Base-by-base conservation (phyloP, 2,113 vertebrate species). In the Cheilinus undulatus region DNA sequence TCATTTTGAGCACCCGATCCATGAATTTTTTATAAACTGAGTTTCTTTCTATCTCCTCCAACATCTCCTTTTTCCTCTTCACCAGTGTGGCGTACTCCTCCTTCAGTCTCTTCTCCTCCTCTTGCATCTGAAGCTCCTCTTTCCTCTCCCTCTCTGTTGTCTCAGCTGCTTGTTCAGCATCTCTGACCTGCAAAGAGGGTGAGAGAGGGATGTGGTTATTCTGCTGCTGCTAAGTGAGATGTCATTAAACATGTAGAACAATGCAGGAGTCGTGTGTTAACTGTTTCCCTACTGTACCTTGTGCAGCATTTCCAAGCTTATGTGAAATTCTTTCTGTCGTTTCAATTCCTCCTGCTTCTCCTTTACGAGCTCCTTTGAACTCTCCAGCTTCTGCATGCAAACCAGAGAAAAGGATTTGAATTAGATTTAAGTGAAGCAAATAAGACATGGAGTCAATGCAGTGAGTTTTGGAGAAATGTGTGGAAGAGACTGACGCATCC, bases 1-100 rank as follows among this genome's bases (percentile, higher is more conserved):
- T 94, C 45, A 78, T 76, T 77, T 93, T 87, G 26, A 94, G 90
- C 69, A 94, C 94, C 9, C 84, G 84, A 51, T 95, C 91, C 83
- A 97, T 53, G 69, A 93, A 95, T 19, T 85, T 76, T 0, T 73
- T 53, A 40, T 93, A 96, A 42, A 85, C 15, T 0, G 52, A 65
- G 50, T 91, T 80, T 34, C 73, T 82, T 26, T 23, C 28, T 57
- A 95, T 72, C 19, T 54, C 51, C 20, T 7, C 60, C 52, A 82
- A 45, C 12, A 86, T 64, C 49, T 78, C 48, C 45, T 24, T 58
- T 45, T 58, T 81, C 60, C 30, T 71, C 23, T 57, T 36, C 42
- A 67, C 52, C 63, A 89, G 46, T 11, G 50, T 24, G 19, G 40
- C 54, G 2, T 26, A 26, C 60, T 85, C 40, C 30, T 70, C 23